Evolutionary conservation across 2,113 vertebrate species (phyloP), one percentile per base, ranked within the genome.

Genomic region (Cheirogaleus medius): DNA sequence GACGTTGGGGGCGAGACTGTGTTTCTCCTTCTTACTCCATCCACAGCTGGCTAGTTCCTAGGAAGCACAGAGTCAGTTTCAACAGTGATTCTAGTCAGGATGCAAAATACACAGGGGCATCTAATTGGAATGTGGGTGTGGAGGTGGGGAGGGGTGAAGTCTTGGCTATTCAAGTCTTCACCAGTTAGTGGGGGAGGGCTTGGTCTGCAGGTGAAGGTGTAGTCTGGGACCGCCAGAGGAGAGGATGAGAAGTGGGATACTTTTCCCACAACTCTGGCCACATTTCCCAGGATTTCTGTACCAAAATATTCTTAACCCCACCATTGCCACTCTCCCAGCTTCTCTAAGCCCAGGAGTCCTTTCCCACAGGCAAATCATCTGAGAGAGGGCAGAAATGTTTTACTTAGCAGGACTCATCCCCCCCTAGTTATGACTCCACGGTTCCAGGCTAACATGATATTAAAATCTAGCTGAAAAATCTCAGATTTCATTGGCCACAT

Each of bases 1-100:
- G 82, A 99, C 98, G 47, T 99, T 99, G 58, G 99, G 99, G 74
- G 99, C 99, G 0, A 99, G 99, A 85, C 99, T 99, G 94, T 99
- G 99, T 98, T 99, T 99, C 98, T 99, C 99, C 96, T 99, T 99
- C 97, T 99, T 99, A 96, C 99, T 99, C 99, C 99, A 99, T 94
- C 99, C 99, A 97, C 99, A 99, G 98, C 99, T 99, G 89, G 99
- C 98, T 92, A 99, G 98, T 98, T 99, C 99, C 99, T 99, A 98
- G 86, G 97, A 98, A 98, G 98, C 21, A 99, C 9, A 98, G 87
- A 97, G 34, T 89, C 87, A 58, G 18, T 87, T 81, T 97, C 97
- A 98, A 12, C 32, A 81, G 77, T 64, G 60, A 91, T 47, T 87
- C 80, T 32, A 66, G 63, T 58, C 1, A 12, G 27, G 71, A 44